Evolutionary conservation across 1,140 invertebrate species (phyloP).

Genomic region (Zaprionus nigranus): DNA sequence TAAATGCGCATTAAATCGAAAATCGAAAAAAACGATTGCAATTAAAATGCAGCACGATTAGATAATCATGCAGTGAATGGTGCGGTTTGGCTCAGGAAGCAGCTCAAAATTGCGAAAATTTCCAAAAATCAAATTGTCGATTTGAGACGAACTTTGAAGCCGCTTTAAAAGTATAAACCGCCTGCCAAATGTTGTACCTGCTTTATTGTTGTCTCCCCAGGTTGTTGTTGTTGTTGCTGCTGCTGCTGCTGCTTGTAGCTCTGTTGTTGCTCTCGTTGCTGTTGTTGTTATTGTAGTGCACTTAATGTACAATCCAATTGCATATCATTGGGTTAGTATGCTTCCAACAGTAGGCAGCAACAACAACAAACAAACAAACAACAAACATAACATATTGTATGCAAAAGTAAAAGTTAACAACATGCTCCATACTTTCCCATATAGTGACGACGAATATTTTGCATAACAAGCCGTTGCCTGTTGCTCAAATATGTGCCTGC

Average conservation of each 20-base stretch:
- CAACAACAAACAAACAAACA: constrained; percentile 5
- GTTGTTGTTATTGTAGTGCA: not conserved
- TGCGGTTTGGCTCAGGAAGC: constrained; percentile 41
- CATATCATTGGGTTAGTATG: constrained; percentile 56
- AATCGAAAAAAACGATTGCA: constrained; percentile 26
- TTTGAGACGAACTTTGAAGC: constrained; percentile 28
- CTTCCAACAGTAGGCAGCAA: constrained; percentile 14
- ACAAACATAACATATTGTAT: constrained; percentile 43
- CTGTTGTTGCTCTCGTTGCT: not conserved
- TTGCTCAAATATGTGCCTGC: constrained; percentile 23
- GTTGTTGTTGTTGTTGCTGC: constrained; percentile 1
- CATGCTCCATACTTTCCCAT: constrained; percentile 48
- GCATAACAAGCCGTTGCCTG: constrained; percentile 61
- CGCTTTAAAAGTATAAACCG: constrained; percentile 13
- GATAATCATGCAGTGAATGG: constrained; percentile 50
- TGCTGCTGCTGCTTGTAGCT: not conserved
- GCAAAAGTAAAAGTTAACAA: constrained; percentile 72
- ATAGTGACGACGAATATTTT: constrained; percentile 43
- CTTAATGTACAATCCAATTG: constrained; percentile 18
- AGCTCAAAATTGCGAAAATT: constrained; percentile 14
- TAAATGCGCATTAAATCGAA: constrained; percentile 37
- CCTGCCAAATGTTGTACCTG: constrained; percentile 21
- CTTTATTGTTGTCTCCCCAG: constrained; percentile 9
- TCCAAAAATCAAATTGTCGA: constrained; percentile 28
- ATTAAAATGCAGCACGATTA: constrained; percentile 51